Conservation (phyloP, 2,797 vertebrate genomes). For the Liparis tanakae region DNA sequence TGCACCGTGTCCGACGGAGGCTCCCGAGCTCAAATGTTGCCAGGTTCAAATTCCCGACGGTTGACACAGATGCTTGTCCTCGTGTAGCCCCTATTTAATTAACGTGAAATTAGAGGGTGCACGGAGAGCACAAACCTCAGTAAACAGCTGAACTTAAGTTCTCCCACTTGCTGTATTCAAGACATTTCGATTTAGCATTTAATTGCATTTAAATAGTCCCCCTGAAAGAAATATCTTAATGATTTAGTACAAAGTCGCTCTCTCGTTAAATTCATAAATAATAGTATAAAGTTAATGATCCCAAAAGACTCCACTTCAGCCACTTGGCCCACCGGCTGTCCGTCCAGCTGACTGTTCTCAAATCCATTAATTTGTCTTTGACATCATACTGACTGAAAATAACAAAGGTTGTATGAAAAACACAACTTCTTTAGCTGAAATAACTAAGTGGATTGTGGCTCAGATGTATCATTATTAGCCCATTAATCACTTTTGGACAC, state of each 20-base stretch:
- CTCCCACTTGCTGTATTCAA: conserved; percentile 9
- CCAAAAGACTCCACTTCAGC: conserved; percentile 10
- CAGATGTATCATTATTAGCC: neutral
- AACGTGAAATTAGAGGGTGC: conserved; percentile 54
- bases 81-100: conserved; percentile 59
- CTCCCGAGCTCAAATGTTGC: conserved; percentile 43
- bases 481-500: no score
- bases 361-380: conserved; percentile 19
- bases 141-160: conserved; percentile 46
- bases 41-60: conserved; percentile 58
- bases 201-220: neutral
- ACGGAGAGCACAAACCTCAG: conserved; percentile 32
- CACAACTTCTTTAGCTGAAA: conserved; percentile 18
- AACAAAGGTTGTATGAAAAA: conserved; percentile 27
- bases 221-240: neutral
- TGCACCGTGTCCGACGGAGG: conserved; percentile 51
- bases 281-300: conserved; percentile 16
- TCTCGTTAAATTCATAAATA: conserved; percentile 15
- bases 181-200: neutral
- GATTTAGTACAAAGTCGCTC: neutral
- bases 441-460: conserved; percentile 21
- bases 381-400: conserved; percentile 8
- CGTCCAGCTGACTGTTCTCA: neutral
- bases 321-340: neutral
- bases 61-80: conserved; percentile 65